Base-by-base conservation (phyloP, 2,113 vertebrate genomes). In the Trachemys scripta region DNA sequence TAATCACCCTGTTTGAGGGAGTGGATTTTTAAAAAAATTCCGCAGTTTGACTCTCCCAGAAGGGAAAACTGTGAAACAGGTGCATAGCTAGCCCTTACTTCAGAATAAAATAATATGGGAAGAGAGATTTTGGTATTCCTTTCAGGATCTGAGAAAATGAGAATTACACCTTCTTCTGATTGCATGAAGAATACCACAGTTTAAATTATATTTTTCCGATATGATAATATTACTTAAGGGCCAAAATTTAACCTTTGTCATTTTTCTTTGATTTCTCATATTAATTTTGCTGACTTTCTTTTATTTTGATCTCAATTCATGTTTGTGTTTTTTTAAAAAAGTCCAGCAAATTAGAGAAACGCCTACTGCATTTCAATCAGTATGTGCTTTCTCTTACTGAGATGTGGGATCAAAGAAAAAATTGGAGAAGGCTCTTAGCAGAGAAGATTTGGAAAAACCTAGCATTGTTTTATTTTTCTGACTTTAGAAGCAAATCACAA, bases 211-310 rank as follows among this genome's bases (percentile, higher is more conserved):
- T 84, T 76, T 92, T 94, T 92, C 20, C 90, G 91, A 54, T 45
- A 54, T 89, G 94, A 94, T 82, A 79, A 69, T 88, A 94, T 95
- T 94, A 83, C 47, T 80, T 87, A 83, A 62, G 35, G 59, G 84
- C 51, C 54, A 57, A 93, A 93, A 90, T 84, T 24, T 95, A 93
- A 95, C 91, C 72, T 47, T 56, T 87, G 0, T 95, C 84, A 94
- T 93, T 91, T 35, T 53, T 96, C 94, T 91, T 94, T 92, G 2
- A 54, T 92, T 96, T 89, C 47, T 87, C 85, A 80, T 89, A 87
- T 79, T 16, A 25, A 1, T 89, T 38, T 38, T 72, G 65, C 19
- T 5, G 20, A 5, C 27, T 22, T 22, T 20, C 17, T 38, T 72
- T 38, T 72, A 72, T 72, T 72, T 72, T 72, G 3, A 72, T 38